A percentile compares a stretch with the other conserved stretches of the same genome.
These are phyloP conservation scores for Trichomalopsis sarcophagae DNA, from an alignment of 1,140 invertebrate genomes.

Conservation along the genomic window DNA sequence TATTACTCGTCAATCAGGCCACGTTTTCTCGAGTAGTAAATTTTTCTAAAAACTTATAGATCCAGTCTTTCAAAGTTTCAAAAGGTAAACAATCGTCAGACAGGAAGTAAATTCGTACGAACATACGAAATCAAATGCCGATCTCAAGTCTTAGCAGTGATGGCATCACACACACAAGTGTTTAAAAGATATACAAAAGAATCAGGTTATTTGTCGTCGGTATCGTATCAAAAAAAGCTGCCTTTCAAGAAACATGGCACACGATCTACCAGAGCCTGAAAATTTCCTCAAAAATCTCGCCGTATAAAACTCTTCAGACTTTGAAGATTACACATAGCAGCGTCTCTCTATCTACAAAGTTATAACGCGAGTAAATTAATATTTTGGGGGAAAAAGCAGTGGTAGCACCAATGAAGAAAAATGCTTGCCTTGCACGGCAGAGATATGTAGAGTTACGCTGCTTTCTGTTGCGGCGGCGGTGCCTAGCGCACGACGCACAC, in stretches of 20 bases:
- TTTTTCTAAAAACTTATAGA: slow-evolving; percentile 32
- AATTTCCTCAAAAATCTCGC: slow-evolving; percentile 37
- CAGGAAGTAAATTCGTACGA: slow-evolving; percentile 22
- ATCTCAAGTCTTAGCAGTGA: slow-evolving; percentile 10
- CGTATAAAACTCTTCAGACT: background rate
- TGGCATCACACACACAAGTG: slow-evolving; percentile 37
- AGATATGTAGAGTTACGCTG: background rate
- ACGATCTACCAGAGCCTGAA: slow-evolving; percentile 42
- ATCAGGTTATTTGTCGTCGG: slow-evolving; percentile 2
- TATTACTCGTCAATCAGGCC: slow-evolving; percentile 17
- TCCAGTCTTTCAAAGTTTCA: slow-evolving; percentile 43
- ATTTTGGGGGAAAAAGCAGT: slow-evolving; percentile 14
- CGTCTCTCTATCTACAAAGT: slow-evolving; percentile 43
- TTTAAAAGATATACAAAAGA: slow-evolving; percentile 12
- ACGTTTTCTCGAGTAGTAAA: slow-evolving; percentile 36
- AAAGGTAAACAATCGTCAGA: background rate
- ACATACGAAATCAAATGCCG: slow-evolving; percentile 6
- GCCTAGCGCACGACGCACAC: background rate
- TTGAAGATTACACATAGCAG: slow-evolving; percentile 33
- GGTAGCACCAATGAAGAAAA: slow-evolving; percentile 51
- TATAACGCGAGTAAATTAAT: slow-evolving; percentile 23
- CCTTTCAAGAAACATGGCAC: slow-evolving; percentile 52
- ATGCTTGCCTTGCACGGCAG: slow-evolving; percentile 28
- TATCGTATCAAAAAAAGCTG: slow-evolving; percentile 17
- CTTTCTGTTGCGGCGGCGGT: background rate